Conservation (phyloP, 2,888 invertebrate species). For the Andrena trimmerana region DNA sequence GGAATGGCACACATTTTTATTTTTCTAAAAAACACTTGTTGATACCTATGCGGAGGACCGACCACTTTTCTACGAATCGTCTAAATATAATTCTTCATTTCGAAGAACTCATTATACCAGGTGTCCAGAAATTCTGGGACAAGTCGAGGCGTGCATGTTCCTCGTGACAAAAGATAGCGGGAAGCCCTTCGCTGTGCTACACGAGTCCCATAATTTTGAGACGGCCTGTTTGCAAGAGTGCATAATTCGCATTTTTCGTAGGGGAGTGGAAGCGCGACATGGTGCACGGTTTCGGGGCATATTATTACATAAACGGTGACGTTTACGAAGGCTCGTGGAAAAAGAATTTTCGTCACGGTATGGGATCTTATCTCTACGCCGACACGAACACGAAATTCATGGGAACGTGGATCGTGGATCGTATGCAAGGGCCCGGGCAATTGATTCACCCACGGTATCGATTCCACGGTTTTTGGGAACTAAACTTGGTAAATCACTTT, state of each 20-base stretch:
- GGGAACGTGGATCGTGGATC: slow-evolving; percentile 92
- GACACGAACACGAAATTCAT: slow-evolving; percentile 88
- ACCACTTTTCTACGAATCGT: neutral
- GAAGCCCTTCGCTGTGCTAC: neutral
- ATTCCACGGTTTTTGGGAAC: slow-evolving; percentile 90
- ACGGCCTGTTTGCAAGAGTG: too few relatives aligned
- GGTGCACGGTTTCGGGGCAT: slow-evolving; percentile 91
- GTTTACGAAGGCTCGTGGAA: slow-evolving; percentile 93
- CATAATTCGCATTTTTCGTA: slow-evolving; percentile 49
- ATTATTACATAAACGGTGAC: slow-evolving; percentile 91
- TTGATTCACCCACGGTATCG: slow-evolving; percentile 89
- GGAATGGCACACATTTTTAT: too few relatives aligned
- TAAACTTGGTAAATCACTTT: slow-evolving; percentile 58
- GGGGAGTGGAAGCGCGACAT: slow-evolving; percentile 90
- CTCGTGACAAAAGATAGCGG: neutral
- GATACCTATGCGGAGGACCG: too few relatives aligned
- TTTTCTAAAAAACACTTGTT: too few relatives aligned
- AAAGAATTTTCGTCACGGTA: slow-evolving; percentile 90
- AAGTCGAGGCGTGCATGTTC: neutral
- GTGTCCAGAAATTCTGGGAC: neutral
- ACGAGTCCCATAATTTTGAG: too few relatives aligned
- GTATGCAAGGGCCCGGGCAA: slow-evolving; percentile 91
- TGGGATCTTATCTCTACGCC: slow-evolving; percentile 91
- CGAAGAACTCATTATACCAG: neutral
- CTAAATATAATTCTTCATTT: slow-evolving; percentile 37